Conservation (phyloP, 1,140 invertebrate genomes). For the Cotesia glomerata region DNA sequence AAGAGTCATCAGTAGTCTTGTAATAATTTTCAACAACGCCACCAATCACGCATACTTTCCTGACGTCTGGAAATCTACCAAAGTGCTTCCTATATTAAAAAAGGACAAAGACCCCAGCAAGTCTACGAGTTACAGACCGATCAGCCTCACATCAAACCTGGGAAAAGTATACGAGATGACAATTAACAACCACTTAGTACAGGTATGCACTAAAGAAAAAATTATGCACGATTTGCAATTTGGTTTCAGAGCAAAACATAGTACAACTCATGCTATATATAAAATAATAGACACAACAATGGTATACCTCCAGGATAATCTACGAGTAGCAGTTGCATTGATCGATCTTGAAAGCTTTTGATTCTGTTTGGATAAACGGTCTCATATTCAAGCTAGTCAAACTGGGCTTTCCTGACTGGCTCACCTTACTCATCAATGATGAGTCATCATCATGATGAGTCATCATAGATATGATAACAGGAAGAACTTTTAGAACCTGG, state of each 20-base stretch:
- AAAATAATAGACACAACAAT: no score
- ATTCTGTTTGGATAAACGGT: constrained; percentile 21
- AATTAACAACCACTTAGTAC: constrained; percentile 7
- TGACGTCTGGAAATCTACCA: constrained; percentile 32
- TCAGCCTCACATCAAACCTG: constrained; percentile 30
- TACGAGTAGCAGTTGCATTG: neutral
- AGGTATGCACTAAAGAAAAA: neutral
- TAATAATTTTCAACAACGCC: constrained; percentile 26
- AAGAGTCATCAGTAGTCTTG: no score
- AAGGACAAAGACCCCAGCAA: constrained; percentile 26
- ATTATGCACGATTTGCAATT: neutral
- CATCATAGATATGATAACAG: constrained; percentile 6
- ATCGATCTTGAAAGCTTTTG: constrained; percentile 5
- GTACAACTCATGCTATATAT: neutral
- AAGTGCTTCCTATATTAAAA: constrained; percentile 34
- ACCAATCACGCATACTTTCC: constrained; percentile 34
- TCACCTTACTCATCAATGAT: neutral
- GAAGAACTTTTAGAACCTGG: constrained; percentile 13
- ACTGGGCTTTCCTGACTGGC: constrained; percentile 16
- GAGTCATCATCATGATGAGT: no score
- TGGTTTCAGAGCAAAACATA: neutral
- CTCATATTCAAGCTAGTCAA: constrained; percentile 30
- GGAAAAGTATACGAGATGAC: constrained; percentile 42
- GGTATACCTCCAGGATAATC: no score
- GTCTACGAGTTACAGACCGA: constrained; percentile 33